Conservation (phyloP, 1,140 invertebrate genomes). For the Hypothenemus hampei region DNA sequence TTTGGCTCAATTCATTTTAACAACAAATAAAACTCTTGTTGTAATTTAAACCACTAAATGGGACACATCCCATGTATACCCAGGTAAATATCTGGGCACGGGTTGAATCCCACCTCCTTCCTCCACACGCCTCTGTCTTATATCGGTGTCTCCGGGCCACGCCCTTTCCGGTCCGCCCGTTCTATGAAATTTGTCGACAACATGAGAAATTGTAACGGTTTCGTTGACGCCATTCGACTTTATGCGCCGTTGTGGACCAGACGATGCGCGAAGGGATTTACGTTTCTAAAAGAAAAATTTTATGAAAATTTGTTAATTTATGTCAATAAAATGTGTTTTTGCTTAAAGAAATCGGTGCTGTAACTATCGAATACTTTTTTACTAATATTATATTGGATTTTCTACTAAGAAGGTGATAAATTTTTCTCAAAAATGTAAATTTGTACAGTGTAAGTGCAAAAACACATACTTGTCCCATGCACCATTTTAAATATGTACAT, state of each 20-base stretch:
- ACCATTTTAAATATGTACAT: too few relatives aligned
- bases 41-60: conserved; percentile 58
- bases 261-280: conserved; percentile 70
- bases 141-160: conserved; percentile 57
- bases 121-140: conserved; percentile 49
- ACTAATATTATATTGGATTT: too few relatives aligned
- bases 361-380: too few relatives aligned
- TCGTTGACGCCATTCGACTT: conserved; percentile 79
- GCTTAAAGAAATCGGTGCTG: too few relatives aligned
- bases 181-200: conserved; percentile 59
- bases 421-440: too few relatives aligned
- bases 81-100: conserved; percentile 58
- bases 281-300: conserved; percentile 67
- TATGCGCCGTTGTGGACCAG: conserved; percentile 66
- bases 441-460: too few relatives aligned
- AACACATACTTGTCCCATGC: too few relatives aligned
- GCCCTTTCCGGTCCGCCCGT: conserved; percentile 51
- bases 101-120: conserved; percentile 47
- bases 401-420: too few relatives aligned
- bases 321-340: too few relatives aligned
- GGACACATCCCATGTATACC: conserved; percentile 62
- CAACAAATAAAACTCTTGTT: neutral
- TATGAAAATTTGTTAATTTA: too few relatives aligned
- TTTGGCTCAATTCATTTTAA: too few relatives aligned
- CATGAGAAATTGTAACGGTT: conserved; percentile 67